These are phyloP conservation scores for Microcebus lehilahytsara DNA, from an alignment of 2,113 vertebrate genomes.

Conservation along the genomic window DNA sequence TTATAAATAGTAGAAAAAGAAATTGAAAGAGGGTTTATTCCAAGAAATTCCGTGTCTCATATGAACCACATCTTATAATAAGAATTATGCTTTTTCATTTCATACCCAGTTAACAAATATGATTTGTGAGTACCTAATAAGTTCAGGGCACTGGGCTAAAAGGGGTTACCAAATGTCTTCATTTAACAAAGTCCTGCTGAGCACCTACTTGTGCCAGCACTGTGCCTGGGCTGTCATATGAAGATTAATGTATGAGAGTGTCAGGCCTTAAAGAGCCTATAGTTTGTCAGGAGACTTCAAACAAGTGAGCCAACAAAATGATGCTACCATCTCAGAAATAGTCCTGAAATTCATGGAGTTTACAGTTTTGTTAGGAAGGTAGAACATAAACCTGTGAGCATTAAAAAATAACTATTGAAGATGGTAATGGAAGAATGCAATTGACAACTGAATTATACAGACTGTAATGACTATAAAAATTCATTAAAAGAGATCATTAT, in stretches of 20 bases:
- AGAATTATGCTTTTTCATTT: conserved; percentile 39
- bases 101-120: not conserved
- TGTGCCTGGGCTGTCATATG: not conserved
- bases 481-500: conserved; percentile 23
- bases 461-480: not conserved
- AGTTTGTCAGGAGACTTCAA: not conserved
- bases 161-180: not conserved
- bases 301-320: not conserved
- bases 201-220: not conserved
- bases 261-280: not conserved
- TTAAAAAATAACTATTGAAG: not conserved
- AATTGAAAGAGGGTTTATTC: conserved; percentile 2
- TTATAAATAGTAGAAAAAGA: not conserved
- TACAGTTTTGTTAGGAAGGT: not conserved
- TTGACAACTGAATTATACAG: conserved; percentile 13
- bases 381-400: not conserved
- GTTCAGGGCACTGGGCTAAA: not conserved
- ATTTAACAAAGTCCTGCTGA: not conserved
- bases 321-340: not conserved
- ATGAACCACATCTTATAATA: not conserved
- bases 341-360: not conserved
- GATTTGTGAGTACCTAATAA: conserved; percentile 42
- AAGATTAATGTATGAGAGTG: not conserved
- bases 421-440: not conserved
- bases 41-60: not conserved